These are phyloP conservation scores for Ecliptopera silaceata DNA, from an alignment of 2,888 invertebrate genomes.

Conservation along the genomic window DNA sequence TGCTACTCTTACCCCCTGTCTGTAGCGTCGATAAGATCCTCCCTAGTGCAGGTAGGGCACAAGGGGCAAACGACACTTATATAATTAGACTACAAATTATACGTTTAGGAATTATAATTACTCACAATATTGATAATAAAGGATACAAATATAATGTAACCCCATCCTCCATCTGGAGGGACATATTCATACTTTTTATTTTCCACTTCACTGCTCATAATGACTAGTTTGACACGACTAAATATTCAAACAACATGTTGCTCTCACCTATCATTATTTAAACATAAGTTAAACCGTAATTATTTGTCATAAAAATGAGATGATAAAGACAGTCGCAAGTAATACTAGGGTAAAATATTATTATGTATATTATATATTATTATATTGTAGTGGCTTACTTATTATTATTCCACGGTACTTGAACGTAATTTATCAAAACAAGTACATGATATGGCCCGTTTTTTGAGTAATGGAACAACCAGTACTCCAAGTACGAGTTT, in stretches of 20 bases:
- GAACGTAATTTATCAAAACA: no score
- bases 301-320: slow-evolving; percentile 27
- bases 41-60: no score
- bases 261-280: slow-evolving; percentile 28
- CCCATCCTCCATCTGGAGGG: slow-evolving; percentile 88
- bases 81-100: no score
- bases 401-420: no score
- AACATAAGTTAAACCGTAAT: slow-evolving; percentile 26
- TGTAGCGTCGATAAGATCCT: no score
- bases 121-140: slow-evolving; percentile 84
- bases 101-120: slow-evolving; percentile 42
- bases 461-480: no score
- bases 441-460: no score
- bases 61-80: no score
- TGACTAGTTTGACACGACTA: slow-evolving; percentile 12
- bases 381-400: no score
- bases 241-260: slow-evolving; percentile 1
- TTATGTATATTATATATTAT: no score
- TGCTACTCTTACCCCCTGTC: no score
- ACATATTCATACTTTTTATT: slow-evolving; percentile 51
- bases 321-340: slow-evolving; percentile 22
- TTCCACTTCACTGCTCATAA: slow-evolving; percentile 27
- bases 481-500: no score
- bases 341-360: neutral
- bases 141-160: slow-evolving; percentile 85